Percentiles rank a stretch among this genome's conserved stretches.
Conservation (phyloP, 2,888 invertebrate genomes). For the Caenorhabditis drosophilae region DNA sequence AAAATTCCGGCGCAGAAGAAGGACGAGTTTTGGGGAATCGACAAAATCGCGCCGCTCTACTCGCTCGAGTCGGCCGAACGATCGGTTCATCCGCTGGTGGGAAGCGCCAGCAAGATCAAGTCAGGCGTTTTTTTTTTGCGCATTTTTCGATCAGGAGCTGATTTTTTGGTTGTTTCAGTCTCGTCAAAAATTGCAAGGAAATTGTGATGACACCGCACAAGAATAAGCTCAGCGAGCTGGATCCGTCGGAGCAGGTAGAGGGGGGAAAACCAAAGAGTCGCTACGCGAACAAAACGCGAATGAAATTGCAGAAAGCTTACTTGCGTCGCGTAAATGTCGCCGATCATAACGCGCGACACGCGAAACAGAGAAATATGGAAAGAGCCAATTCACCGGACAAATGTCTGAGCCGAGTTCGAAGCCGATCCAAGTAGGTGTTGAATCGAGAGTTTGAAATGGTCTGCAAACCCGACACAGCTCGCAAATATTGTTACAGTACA, state of each 20-base stretch:
- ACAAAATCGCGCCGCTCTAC: constrained; percentile 62
- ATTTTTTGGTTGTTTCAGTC: constrained; percentile 52
- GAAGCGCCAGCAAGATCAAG: constrained; percentile 66
- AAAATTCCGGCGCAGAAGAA: constrained; percentile 49
- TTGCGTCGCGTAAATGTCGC: constrained; percentile 57
- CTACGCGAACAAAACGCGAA: too few relatives aligned
- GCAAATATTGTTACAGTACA: not conserved
- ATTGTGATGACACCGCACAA: constrained; percentile 68
- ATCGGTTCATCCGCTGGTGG: constrained; percentile 63
- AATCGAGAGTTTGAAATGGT: not conserved
- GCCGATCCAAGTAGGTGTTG: constrained; percentile 47
- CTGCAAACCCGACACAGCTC: not conserved
- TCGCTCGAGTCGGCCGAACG: constrained; percentile 61
- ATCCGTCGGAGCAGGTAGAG: constrained; percentile 48
- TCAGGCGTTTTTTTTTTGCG: constrained; percentile 13
- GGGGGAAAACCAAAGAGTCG: not conserved
- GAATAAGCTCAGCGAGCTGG: constrained; percentile 58
- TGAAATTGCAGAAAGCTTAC: constrained; percentile 43
- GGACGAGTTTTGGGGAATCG: constrained; percentile 60
- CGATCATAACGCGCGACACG: constrained; percentile 58
- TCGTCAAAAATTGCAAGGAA: constrained; percentile 55
- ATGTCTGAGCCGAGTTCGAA: constrained; percentile 45
- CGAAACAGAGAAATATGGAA: constrained; percentile 42
- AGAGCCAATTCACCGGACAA: constrained; percentile 51
- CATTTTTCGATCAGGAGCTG: too few relatives aligned